These are phyloP conservation scores for Chelonia mydas DNA, from an alignment of 2,797 vertebrate species.

Conservation along the genomic window DNA sequence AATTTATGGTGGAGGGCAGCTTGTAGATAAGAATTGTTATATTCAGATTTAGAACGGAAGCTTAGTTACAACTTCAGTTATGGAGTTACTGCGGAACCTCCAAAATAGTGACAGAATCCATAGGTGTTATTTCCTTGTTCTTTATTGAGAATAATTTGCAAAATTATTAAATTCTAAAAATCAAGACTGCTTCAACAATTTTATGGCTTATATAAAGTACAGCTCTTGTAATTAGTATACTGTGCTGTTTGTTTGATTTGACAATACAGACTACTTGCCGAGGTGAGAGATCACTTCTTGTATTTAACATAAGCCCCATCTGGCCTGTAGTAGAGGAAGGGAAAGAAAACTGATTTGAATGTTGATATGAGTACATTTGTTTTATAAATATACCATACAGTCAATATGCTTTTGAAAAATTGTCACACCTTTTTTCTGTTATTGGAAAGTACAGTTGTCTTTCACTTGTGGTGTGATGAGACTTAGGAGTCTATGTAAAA, in stretches of 20 bases:
- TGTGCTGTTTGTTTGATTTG: not conserved
- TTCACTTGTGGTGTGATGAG: conserved; percentile 1
- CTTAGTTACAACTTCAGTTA: not conserved
- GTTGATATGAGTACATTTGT: not conserved
- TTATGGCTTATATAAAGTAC: not conserved
- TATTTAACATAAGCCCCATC: not conserved
- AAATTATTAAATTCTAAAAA: not conserved
- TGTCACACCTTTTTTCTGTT: not conserved
- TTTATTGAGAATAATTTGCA: not conserved
- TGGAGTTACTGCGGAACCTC: not conserved
- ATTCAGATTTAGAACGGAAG: not conserved
- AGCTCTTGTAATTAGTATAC: not conserved
- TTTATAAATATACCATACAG: not conserved
- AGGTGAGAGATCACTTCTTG: not conserved
- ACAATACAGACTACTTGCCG: not conserved
- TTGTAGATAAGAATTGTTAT: not conserved
- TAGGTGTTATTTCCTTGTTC: not conserved
- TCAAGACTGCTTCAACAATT: not conserved
- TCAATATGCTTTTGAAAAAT: conserved; percentile 1
- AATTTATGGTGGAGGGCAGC: not conserved
- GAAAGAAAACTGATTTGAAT: not conserved
- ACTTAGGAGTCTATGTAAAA: conserved; percentile 19
- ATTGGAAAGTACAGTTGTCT: not conserved
- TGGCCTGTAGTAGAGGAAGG: not conserved
- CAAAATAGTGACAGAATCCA: not conserved